Conservation (phyloP, 2,888 invertebrate genomes). For the Drosophila diplacantha region DNA sequence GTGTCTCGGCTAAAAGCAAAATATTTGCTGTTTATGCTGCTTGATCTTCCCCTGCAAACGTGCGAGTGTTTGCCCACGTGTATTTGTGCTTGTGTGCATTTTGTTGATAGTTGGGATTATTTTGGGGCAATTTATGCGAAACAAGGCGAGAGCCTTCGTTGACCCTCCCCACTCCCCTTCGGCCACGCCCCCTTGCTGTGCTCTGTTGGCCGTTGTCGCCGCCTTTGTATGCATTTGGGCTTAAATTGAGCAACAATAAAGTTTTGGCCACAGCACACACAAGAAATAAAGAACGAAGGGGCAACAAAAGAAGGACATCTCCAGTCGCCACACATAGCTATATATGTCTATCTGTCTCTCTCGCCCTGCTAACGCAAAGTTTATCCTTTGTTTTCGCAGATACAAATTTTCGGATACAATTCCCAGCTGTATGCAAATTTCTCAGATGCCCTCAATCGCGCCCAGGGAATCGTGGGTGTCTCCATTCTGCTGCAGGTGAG, state of each 20-base stretch:
- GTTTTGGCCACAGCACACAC: constrained; percentile 48
- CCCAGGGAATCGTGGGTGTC: constrained; percentile 96
- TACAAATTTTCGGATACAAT: constrained; percentile 99
- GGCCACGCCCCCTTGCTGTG: constrained; percentile 14
- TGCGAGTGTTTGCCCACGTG: constrained; percentile 20
- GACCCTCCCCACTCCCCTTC: neutral
- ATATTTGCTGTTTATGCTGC: constrained; percentile 49
- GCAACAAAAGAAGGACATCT: neutral
- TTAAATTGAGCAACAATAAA: constrained; percentile 65
- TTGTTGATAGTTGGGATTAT: constrained; percentile 73
- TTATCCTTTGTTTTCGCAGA: constrained; percentile 82
- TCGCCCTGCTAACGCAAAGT: constrained; percentile 1
- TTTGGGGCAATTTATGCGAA: constrained; percentile 69
- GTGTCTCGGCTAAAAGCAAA: constrained; percentile 44
- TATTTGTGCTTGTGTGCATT: constrained; percentile 55
- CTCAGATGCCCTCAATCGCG: constrained; percentile 94
- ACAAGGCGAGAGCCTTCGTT: constrained; percentile 49
- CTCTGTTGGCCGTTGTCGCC: constrained; percentile 24
- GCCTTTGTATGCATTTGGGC: constrained; percentile 54
- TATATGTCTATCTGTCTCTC: neutral
- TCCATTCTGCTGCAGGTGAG: constrained; percentile 95
- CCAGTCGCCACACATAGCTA: neutral
- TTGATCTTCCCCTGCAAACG: constrained; percentile 22
- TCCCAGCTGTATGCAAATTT: constrained; percentile 97
- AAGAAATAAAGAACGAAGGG: constrained; percentile 25